Evolutionary conservation across 2,113 vertebrate species (phyloP), one percentile per base, ranked within the genome.

Genomic region (Cyanoderma ruficeps): DNA sequence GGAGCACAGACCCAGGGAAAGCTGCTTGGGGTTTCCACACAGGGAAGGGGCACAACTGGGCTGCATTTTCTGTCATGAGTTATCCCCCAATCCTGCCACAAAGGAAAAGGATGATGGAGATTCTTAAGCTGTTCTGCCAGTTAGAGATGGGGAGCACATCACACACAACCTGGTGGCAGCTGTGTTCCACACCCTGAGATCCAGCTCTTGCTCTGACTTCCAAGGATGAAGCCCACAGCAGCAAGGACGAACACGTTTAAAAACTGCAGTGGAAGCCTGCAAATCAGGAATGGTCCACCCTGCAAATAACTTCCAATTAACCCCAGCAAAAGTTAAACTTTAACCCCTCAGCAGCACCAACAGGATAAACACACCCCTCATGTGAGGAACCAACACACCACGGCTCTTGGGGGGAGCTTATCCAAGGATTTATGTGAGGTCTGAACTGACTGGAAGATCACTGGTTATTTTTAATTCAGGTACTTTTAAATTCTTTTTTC

Each of bases 381-480:
- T 15, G 1, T 52, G n/a, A 65, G 50, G n/a, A 7, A 16, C 5
- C 4, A 2, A 11, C 41, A 52, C 2, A 4, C 15, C 9, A 0
- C 5, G 4, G 57, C 21, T 60, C 7, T 7, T 2, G 1, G 5
- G 2, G 6, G 9, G 5, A 75, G 24, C 14, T 61, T 25, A 28
- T 67, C 41, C 50, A 46, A 44, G 39, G 55, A 37, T 59, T 14
- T 60, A 22, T 33, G 8, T 9, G 24, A 84, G 24, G 27, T 25
- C 53, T 72, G 44, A 80, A 55, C 39, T 28, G 33, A 13, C 28
- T 33, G 17, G 30, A 23, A 78, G 21, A 44, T 16, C 31, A 42
- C 0, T 7, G 4, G 5, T 37, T 56, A 56, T 31, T 53, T 80
- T 71, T 79, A 28, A 41, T 33, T 55, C 35, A 55, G 39, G 31